A percentile compares a stretch with the other conserved stretches of the same genome.
These are phyloP conservation scores for Epistrophella euchroma DNA, from an alignment of 2,888 invertebrate species.

Conservation along the genomic window DNA sequence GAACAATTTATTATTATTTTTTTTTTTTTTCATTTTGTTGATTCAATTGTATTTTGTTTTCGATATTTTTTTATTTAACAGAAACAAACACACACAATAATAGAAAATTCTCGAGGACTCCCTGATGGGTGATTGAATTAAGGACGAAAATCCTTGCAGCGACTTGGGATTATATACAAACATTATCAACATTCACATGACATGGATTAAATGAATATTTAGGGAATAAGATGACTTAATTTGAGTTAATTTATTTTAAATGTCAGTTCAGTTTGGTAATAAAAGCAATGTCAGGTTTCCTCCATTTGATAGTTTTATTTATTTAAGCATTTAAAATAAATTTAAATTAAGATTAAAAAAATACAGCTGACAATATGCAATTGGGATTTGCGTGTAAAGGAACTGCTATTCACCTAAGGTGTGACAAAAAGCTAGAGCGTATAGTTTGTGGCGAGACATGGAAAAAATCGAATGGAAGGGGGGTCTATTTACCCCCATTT, in stretches of 20 bases:
- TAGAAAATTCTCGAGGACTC: neutral
- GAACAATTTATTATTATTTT: neutral
- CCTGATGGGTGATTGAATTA: conserved; percentile 21
- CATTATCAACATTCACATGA: neutral
- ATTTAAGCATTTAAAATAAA: neutral
- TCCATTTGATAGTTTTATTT: neutral
- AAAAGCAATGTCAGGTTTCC: neutral
- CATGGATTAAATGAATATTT: conserved; percentile 24
- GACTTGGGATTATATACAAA: conserved; percentile 2
- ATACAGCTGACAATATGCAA: no score
- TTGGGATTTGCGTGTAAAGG: no score
- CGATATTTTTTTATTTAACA: neutral
- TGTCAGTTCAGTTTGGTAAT: neutral
- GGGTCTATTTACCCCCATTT: no score
- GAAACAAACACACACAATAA: neutral
- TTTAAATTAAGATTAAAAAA: no score
- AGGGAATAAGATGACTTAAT: conserved; percentile 19
- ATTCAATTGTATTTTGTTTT: conserved; percentile 1
- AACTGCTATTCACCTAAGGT: no score
- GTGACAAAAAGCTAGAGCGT: no score
- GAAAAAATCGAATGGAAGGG: no score
- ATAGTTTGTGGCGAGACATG: no score
- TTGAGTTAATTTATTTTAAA: neutral
- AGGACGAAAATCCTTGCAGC: conserved; percentile 10
- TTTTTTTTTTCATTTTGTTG: neutral